A percentile compares a stretch with the other conserved stretches of the same genome.
phyloP scores from a whole-genome alignment of 2,888 invertebrate genomes.

The Chesias legatella region DNA sequence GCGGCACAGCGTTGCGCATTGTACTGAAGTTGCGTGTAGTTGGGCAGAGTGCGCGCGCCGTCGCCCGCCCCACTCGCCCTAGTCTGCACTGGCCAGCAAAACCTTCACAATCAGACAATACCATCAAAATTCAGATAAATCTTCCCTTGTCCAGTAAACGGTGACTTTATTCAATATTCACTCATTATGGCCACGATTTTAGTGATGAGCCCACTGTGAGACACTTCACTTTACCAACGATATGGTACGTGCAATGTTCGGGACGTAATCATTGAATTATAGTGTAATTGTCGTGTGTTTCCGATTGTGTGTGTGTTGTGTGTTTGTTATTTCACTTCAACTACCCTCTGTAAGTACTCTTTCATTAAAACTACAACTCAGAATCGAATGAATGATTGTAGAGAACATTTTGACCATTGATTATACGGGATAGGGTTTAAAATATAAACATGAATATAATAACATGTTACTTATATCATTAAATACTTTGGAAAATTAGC shows the following conservation, averaged over 20 bases:
- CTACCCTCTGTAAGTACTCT: constrained; percentile 42
- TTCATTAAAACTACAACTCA: constrained; percentile 16
- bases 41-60: constrained; percentile 46
- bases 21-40: constrained; percentile 44
- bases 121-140: constrained; percentile 33
- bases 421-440: too few species aligned
- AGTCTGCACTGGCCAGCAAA: constrained; percentile 35
- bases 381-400: neutral
- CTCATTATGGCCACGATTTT: constrained; percentile 10
- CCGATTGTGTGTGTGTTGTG: constrained; percentile 31
- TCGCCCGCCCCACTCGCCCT: constrained; percentile 41
- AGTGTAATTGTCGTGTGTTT: constrained; percentile 33
- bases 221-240: constrained; percentile 20
- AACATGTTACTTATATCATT: too few species aligned
- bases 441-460: too few species aligned
- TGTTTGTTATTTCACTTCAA: constrained; percentile 38
- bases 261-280: constrained; percentile 33
- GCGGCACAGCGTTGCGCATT: constrained; percentile 42
- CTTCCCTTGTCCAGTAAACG: constrained; percentile 3
- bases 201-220: constrained; percentile 1
- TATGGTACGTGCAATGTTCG: constrained; percentile 33
- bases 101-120: constrained; percentile 38
- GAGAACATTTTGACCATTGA: too few species aligned
- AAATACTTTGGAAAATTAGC: too few species aligned
- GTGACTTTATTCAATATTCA: constrained; percentile 4